A percentile compares a stretch with the other conserved stretches of the same genome.
Evolutionary conservation across 2,113 vertebrate species (phyloP).

Genomic region (Paradoxurus hermaphroditus): DNA sequence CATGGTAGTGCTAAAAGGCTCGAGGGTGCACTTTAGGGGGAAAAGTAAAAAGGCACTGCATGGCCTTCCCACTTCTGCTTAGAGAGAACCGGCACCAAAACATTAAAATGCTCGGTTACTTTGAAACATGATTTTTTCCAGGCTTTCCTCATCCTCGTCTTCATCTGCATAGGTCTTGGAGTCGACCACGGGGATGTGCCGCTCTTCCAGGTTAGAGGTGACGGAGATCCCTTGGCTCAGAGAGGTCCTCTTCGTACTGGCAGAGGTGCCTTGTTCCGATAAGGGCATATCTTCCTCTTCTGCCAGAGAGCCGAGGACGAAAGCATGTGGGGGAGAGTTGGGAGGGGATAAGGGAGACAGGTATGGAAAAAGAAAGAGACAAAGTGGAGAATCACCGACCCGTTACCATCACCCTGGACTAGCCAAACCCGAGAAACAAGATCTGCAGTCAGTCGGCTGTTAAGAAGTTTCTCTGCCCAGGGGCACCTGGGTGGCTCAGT

Average conservation of each 20-base stretch:
- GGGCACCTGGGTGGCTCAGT: no score
- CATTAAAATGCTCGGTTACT: constrained; percentile 54
- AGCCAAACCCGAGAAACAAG: not conserved
- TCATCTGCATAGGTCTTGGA: constrained; percentile 62
- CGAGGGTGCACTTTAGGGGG: not conserved
- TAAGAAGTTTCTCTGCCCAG: not conserved
- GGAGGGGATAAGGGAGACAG: not conserved
- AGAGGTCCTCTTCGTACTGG: constrained; percentile 52
- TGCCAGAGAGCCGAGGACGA: not conserved
- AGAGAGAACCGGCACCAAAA: not conserved
- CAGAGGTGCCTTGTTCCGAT: not conserved
- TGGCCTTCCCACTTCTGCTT: not conserved
- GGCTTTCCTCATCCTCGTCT: constrained; percentile 72
- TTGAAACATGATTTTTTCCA: constrained; percentile 64
- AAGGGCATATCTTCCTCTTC: constrained; percentile 47
- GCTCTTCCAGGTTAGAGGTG: constrained; percentile 64
- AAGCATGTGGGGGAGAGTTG: not conserved
- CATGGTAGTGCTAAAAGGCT: not conserved
- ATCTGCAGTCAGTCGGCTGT: not conserved
- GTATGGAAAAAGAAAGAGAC: not conserved
- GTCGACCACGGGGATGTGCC: not conserved
- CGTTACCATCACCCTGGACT: not conserved
- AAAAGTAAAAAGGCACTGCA: not conserved
- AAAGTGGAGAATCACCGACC: not conserved
- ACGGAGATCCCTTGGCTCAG: constrained; percentile 51